Conservation (phyloP, 2,797 vertebrate species). For the Periparus ater region DNA sequence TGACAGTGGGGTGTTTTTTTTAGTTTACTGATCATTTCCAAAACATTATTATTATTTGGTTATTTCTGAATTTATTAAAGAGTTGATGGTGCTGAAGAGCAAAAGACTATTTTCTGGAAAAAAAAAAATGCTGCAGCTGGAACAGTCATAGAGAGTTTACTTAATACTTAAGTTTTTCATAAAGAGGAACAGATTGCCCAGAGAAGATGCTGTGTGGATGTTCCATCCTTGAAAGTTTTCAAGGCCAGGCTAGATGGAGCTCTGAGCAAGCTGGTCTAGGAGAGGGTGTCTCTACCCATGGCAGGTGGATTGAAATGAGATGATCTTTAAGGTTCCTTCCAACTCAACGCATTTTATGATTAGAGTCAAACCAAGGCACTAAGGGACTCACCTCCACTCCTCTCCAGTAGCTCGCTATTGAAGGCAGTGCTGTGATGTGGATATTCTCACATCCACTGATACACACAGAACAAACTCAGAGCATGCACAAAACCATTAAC, state of each 20-base stretch:
- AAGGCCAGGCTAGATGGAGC: not conserved
- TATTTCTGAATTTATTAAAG: not conserved
- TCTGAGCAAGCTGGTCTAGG: not conserved
- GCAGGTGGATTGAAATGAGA: not conserved
- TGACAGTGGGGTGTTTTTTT: not conserved
- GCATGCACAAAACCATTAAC: not conserved
- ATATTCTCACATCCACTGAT: not conserved
- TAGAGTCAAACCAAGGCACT: not conserved
- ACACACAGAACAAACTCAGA: not conserved
- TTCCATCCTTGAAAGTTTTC: not conserved
- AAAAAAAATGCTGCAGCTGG: not conserved
- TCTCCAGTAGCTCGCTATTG: not conserved
- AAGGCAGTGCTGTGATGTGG: not conserved
- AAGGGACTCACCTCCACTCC: not conserved
- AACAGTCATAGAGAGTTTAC: not conserved
- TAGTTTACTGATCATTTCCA: not conserved
- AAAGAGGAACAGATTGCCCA: not conserved
- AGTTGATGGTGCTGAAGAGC: not conserved
- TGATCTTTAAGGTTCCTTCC: not conserved
- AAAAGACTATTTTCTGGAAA: not conserved
- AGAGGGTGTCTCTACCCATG: not conserved
- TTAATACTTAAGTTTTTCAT: not conserved
- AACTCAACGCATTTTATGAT: not conserved
- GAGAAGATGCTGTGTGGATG: not conserved
- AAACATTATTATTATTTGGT: too few relatives aligned